Evolutionary conservation across 37 sponge, comb jelly and placozoan species (phyloP).

Genomic region (Petrosia ficiformis): DNA sequence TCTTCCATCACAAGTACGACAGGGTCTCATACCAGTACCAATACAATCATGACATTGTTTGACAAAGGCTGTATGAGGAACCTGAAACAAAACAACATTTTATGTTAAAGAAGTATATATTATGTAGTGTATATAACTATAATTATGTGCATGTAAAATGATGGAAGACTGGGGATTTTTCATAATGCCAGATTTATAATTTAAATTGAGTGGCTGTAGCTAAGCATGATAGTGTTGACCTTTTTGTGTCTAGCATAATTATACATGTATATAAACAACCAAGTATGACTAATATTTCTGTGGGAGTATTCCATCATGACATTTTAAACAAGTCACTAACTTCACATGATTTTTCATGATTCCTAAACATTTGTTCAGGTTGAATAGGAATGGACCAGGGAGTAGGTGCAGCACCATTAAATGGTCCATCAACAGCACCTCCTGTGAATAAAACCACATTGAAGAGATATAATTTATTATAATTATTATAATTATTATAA

Average conservation of each 20-base stretch:
- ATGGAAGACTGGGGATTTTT: no score
- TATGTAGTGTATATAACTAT: not conserved
- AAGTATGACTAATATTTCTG: not conserved
- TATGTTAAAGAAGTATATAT: not conserved
- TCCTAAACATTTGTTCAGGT: not conserved
- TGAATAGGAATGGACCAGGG: conserved; percentile 57
- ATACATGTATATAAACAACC: not conserved
- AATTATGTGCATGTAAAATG: no score
- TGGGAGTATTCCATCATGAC: not conserved
- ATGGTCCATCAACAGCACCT: conserved; percentile 58
- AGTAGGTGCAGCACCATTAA: conserved; percentile 65
- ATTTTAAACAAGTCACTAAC: not conserved
- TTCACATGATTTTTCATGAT: not conserved
- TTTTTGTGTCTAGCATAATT: not conserved
- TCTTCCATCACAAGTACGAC: conserved; percentile 51
- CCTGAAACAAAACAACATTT: conserved; percentile 19
- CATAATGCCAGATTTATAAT: no score
- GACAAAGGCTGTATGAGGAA: conserved; percentile 75
- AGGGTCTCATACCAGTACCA: conserved; percentile 44
- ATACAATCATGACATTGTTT: conserved; percentile 66
- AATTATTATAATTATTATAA: no score
- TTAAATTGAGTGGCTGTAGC: no score
- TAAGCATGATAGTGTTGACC: not conserved
- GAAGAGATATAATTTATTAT: no score
- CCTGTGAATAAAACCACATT: conserved; percentile 22